Conservation (phyloP, 2,888 invertebrate species). For the Erebia aethiops region DNA sequence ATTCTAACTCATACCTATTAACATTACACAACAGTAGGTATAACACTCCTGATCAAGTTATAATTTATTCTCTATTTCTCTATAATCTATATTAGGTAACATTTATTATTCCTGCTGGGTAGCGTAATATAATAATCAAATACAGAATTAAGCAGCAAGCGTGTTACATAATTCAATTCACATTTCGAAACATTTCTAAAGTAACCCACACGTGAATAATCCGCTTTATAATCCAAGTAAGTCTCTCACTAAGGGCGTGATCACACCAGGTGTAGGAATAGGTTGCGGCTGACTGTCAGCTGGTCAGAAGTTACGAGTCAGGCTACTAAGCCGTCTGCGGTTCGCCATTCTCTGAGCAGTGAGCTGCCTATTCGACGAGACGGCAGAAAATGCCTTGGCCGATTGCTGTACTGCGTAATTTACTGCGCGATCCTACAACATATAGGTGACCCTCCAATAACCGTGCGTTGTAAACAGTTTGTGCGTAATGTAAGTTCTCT, state of each 20-base stretch:
- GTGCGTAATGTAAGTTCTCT: no score
- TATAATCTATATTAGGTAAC: not conserved
- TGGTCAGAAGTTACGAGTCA: no score
- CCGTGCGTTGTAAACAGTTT: no score
- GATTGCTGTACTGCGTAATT: no score
- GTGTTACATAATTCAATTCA: conserved; percentile 2
- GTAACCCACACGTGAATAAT: not conserved
- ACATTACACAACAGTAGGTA: no score
- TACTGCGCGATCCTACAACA: no score
- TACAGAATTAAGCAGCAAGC: conserved; percentile 1
- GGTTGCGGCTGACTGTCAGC: no score
- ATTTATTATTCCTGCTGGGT: not conserved
- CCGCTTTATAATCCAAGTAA: conserved; percentile 14
- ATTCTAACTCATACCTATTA: no score
- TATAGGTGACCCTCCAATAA: no score
- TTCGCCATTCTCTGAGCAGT: no score
- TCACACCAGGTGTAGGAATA: not conserved
- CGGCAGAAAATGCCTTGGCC: not conserved
- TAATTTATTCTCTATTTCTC: not conserved
- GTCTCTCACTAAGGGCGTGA: not conserved
- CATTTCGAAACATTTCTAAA: conserved; percentile 8
- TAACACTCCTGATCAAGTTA: not conserved
- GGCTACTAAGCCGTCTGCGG: no score
- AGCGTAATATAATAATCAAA: not conserved
- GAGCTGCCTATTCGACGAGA: not conserved